Conservation (phyloP, 2,888 invertebrate species). For the Argyresthia albistria region DNA sequence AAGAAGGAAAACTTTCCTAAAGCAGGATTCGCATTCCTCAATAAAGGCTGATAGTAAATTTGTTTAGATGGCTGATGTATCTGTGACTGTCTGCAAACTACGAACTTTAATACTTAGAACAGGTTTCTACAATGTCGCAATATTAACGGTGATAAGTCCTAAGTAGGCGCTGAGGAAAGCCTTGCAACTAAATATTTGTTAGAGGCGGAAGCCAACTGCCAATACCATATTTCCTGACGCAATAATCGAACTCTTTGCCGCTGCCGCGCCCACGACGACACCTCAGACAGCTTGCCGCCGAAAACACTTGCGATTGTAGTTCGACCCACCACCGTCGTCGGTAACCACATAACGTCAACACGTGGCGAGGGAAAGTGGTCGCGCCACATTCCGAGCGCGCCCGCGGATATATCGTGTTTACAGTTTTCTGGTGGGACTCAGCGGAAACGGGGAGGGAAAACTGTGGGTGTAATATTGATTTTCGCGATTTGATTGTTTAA, state of each 20-base stretch:
- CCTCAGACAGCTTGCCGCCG: conserved; percentile 52
- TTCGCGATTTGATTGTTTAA: too few species aligned
- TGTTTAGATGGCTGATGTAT: too few species aligned
- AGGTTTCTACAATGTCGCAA: too few species aligned
- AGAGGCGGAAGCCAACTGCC: not conserved
- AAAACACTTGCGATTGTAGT: conserved; percentile 14
- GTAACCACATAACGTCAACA: conserved; percentile 19
- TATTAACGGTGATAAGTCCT: too few species aligned
- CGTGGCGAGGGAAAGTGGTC: not conserved
- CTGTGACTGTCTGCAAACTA: too few species aligned
- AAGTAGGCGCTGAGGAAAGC: too few species aligned
- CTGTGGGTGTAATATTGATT: too few species aligned
- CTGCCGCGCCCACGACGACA: not conserved
- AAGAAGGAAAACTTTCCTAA: not conserved
- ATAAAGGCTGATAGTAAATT: too few species aligned
- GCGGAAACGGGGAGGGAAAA: too few species aligned
- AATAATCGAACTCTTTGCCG: not conserved
- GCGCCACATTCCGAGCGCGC: conserved; percentile 8
- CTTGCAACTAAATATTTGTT: too few species aligned
- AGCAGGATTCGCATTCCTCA: not conserved
- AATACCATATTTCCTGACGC: not conserved
- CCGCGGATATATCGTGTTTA: conserved; percentile 8
- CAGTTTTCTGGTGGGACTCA: too few species aligned
- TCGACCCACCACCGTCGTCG: conserved; percentile 12
- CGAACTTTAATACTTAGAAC: too few species aligned